Evolutionary conservation across 2,113 vertebrate species (phyloP).

Genomic region (Oreocharis arfaki): DNA sequence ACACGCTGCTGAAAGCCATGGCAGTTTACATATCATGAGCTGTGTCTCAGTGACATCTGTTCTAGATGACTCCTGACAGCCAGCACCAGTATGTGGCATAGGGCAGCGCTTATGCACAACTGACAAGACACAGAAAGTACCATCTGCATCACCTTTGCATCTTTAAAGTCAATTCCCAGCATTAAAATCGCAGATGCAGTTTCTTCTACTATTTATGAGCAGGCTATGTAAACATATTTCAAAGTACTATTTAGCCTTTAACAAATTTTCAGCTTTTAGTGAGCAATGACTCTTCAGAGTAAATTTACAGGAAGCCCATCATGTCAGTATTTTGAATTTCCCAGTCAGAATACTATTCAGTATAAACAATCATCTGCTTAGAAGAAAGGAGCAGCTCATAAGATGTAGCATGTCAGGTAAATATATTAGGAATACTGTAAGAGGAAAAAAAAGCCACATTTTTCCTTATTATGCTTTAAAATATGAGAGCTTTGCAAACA

Average conservation of each 20-base stretch:
- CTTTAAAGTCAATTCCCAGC: neutral
- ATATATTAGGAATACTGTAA: neutral
- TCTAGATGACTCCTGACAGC: neutral
- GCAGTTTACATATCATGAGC: neutral
- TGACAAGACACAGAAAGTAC: neutral
- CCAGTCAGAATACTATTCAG: neutral
- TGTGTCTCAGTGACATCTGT: neutral
- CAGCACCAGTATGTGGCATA: neutral
- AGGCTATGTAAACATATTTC: neutral
- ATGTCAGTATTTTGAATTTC: neutral
- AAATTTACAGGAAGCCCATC: neutral
- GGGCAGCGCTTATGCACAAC: neutral
- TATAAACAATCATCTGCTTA: neutral
- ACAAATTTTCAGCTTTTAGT: neutral
- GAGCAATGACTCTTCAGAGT: neutral
- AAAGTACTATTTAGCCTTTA: neutral
- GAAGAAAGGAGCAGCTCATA: neutral
- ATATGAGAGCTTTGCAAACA: neutral
- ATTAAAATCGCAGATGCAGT: neutral
- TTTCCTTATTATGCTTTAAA: neutral
- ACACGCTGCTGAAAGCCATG: neutral
- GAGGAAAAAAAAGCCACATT: neutral
- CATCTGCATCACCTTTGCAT: neutral
- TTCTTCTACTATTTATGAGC: neutral
- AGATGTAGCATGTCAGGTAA: neutral